A percentile compares a stretch with the other conserved stretches of the same genome.
phyloP scores from a whole-genome alignment of 2,113 vertebrate species.

The Zingel zingel region DNA sequence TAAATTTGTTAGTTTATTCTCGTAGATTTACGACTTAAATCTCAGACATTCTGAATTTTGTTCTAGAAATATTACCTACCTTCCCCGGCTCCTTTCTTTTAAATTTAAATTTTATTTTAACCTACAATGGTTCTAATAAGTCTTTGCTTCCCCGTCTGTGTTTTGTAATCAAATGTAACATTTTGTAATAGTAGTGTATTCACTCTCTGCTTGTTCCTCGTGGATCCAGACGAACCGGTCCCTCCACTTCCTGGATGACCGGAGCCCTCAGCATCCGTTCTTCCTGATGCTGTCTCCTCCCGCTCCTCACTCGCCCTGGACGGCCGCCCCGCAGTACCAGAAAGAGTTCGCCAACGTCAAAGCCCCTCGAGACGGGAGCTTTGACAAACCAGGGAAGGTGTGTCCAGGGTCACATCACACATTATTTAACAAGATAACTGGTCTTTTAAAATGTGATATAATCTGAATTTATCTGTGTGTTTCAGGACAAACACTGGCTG shows the following conservation, averaged over 20 bases:
- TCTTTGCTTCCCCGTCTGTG: neutral
- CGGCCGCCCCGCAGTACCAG: conserved; percentile 82
- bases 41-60: too few species aligned
- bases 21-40: too few species aligned
- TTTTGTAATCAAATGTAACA: neutral
- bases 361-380: conserved; percentile 86
- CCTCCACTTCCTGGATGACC: conserved; percentile 79
- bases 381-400: conserved; percentile 83
- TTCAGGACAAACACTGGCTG: conserved; percentile 88
- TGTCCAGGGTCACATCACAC: accelerated
- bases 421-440: too few species aligned
- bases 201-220: neutral
- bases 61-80: too few species aligned
- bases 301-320: conserved; percentile 86
- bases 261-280: conserved; percentile 80
- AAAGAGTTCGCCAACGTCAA: conserved; percentile 73
- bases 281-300: conserved; percentile 86
- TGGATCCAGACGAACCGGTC: conserved; percentile 79
- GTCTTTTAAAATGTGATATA: neutral
- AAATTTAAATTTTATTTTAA: too few species aligned
- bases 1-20: too few species aligned
- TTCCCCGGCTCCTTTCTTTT: too few species aligned
- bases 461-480: neutral
- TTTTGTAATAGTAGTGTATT: neutral
- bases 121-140: too few species aligned